Evolutionary conservation across 2,113 vertebrate genomes (phyloP).

Genomic region (Climacteris rufus): DNA sequence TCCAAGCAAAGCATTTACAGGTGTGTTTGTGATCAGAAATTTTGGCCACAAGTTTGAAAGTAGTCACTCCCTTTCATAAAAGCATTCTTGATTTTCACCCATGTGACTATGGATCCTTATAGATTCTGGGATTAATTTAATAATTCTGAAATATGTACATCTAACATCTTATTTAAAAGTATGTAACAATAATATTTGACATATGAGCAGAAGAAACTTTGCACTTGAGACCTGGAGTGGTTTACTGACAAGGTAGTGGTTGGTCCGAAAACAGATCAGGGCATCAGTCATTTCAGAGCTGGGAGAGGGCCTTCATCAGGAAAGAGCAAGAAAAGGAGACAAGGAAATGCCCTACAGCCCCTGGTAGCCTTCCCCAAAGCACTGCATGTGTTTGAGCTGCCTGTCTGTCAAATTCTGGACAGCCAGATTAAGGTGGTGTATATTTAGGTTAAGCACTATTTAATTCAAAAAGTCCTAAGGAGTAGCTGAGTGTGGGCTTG

Average conservation of each 20-base stretch:
- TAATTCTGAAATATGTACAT: background rate
- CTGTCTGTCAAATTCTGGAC: background rate
- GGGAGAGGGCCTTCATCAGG: background rate
- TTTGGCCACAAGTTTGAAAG: background rate
- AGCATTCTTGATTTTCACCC: background rate
- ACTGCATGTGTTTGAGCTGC: fast-evolving
- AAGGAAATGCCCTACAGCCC: background rate
- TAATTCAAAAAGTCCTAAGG: background rate
- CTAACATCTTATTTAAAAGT: background rate
- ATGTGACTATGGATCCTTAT: background rate
- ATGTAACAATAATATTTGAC: background rate
- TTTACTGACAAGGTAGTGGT: background rate
- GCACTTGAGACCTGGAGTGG: background rate
- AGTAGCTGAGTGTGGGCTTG: background rate
- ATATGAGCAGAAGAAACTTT: background rate
- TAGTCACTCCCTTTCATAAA: background rate
- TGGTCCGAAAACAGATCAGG: background rate
- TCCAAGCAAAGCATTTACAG: background rate
- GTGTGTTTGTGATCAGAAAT: background rate
- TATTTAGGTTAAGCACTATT: background rate
- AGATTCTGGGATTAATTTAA: background rate
- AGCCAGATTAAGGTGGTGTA: background rate
- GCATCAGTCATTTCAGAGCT: background rate
- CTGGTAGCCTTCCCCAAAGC: background rate
- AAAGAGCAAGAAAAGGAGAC: background rate